Percentiles rank a stretch among this genome's conserved stretches.
Conservation (phyloP, 2,888 invertebrate species). For the Zeuzera pyrina region DNA sequence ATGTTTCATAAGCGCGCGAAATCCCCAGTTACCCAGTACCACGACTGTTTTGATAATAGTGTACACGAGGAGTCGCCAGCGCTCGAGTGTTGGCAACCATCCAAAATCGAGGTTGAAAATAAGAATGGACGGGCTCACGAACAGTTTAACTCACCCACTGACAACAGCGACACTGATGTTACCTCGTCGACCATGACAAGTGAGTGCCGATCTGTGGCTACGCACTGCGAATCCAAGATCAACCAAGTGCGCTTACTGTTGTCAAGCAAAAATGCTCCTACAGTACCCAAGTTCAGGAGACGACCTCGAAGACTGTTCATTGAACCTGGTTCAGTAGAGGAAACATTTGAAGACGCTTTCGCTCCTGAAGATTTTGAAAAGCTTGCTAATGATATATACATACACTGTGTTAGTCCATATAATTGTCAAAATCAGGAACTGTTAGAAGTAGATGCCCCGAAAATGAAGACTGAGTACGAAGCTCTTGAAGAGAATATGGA, state of each 20-base stretch:
- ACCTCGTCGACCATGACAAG: conserved; percentile 35
- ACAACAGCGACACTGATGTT: conserved; percentile 22
- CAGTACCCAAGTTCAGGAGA: conserved; percentile 19
- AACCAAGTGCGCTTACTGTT: conserved; percentile 39
- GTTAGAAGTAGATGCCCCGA: conserved; percentile 30
- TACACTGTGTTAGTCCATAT: conserved; percentile 34
- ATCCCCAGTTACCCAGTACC: conserved; percentile 27
- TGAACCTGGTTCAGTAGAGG: conserved; percentile 40
- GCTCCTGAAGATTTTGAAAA: conserved; percentile 40
- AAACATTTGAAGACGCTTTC: conserved; percentile 52
- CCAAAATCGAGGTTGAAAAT: conserved; percentile 46
- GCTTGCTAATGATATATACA: conserved; percentile 28
- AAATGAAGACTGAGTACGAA: conserved; percentile 27
- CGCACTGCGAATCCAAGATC: conserved; percentile 47
- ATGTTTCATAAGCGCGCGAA: conserved; percentile 39
- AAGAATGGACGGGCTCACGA: conserved; percentile 40
- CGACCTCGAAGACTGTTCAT: conserved; percentile 37
- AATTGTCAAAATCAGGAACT: conserved; percentile 28
- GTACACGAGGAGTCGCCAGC: conserved; percentile 31
- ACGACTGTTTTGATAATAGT: conserved; percentile 34
- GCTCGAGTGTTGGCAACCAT: conserved; percentile 26
- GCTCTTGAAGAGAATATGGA: conserved; percentile 22
- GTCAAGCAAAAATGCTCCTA: conserved; percentile 23
- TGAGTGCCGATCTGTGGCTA: conserved; percentile 36
- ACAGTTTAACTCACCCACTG: conserved; percentile 19